Evolutionary conservation across 2,113 vertebrate genomes (phyloP).

Genomic region (Alethe castanea): DNA sequence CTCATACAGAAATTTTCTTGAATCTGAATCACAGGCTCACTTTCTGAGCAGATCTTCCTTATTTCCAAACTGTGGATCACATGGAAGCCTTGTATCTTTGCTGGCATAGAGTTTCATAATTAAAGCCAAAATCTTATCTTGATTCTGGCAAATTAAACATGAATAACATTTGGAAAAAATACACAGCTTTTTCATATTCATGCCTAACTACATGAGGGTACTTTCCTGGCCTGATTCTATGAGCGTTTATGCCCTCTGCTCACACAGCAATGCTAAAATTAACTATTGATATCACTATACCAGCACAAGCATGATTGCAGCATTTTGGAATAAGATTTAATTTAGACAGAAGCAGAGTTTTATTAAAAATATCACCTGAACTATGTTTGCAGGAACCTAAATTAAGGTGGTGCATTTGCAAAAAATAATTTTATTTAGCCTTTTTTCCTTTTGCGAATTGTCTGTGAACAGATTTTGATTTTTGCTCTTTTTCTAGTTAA

Average conservation of each 20-base stretch:
- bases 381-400: background rate
- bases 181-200: conserved; percentile 54
- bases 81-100: conserved; percentile 32
- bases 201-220: conserved; percentile 7
- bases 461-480: conserved; percentile 66
- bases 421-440: conserved; percentile 7
- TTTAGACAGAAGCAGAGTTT: background rate
- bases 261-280: background rate
- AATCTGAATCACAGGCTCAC: background rate
- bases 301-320: background rate
- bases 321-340: background rate
- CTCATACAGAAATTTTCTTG: background rate
- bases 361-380: conserved; percentile 19
- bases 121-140: conserved; percentile 56
- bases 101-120: conserved; percentile 29
- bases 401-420: background rate
- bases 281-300: background rate
- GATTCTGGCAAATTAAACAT: conserved; percentile 44
- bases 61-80: conserved; percentile 53
- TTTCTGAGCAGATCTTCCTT: conserved; percentile 43
- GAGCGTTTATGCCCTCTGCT: conserved; percentile 28
- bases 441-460: conserved; percentile 49
- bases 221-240: conserved; percentile 28
- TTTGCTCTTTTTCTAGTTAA: conserved; percentile 67
- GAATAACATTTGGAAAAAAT: conserved; percentile 59